phyloP scores from a whole-genome alignment of 1,140 invertebrate genomes.

The Drosophila tsacasi region DNA sequence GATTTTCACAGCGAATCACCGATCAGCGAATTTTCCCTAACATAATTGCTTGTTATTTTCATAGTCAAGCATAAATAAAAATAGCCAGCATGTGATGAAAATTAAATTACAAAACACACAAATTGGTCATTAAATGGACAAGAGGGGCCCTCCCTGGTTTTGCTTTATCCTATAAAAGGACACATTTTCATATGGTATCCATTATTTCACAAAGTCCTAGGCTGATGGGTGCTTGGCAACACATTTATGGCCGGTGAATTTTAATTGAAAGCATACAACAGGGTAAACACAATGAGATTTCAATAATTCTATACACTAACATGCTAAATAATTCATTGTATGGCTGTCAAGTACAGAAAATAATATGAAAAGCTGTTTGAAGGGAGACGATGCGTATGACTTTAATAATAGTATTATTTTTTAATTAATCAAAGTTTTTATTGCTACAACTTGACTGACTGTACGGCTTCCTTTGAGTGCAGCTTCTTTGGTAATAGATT shows the following conservation, averaged over 20 bases:
- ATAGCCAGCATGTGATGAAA: background rate
- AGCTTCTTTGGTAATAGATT: background rate
- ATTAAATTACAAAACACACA: constrained; percentile 20
- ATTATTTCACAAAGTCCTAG: background rate
- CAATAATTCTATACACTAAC: background rate
- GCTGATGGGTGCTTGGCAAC: background rate
- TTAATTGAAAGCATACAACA: constrained; percentile 14
- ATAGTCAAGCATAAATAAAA: background rate
- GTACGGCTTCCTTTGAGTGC: background rate
- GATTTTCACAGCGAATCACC: constrained; percentile 5
- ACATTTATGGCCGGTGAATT: constrained; percentile 6
- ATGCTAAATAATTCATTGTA: constrained; percentile 1
- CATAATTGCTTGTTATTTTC: constrained; percentile 41
- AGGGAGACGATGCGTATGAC: background rate
- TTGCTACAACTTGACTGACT: background rate
- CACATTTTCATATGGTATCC: constrained; percentile 1
- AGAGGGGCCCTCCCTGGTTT: background rate
- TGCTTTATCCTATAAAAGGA: background rate
- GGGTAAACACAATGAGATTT: background rate
- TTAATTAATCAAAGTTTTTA: background rate
- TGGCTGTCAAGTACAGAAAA: background rate
- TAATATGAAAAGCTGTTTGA: background rate
- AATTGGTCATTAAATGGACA: constrained; percentile 26
- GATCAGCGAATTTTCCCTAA: constrained; percentile 10
- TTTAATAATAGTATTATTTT: background rate